Evolutionary conservation across 2,888 invertebrate genomes (phyloP).

Genomic region (Thymelicus sylvestris): DNA sequence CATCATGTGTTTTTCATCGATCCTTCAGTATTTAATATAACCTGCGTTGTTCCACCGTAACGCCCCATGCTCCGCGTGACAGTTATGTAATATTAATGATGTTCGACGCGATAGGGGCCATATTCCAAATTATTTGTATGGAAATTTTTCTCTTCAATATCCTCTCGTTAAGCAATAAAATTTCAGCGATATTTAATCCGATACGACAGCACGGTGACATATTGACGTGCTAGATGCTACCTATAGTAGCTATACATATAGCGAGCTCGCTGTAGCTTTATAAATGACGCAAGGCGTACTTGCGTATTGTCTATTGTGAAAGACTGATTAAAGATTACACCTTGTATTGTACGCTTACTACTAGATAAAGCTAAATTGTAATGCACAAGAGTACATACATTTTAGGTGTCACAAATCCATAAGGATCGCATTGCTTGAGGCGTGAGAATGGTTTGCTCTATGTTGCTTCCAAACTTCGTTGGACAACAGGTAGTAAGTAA

Average conservation of each 20-base stretch:
- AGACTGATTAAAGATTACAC: too few relatives aligned
- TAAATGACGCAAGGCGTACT: too few relatives aligned
- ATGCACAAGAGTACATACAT: too few relatives aligned
- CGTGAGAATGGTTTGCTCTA: too few relatives aligned
- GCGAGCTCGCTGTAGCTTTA: background rate
- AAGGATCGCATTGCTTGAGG: too few relatives aligned
- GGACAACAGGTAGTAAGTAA: too few relatives aligned
- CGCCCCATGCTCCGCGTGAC: slow-evolving; percentile 13
- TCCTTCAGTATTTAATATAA: slow-evolving; percentile 21
- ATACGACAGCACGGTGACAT: slow-evolving; percentile 9
- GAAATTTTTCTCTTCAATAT: slow-evolving; percentile 22
- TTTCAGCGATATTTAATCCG: slow-evolving; percentile 14
- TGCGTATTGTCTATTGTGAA: too few relatives aligned
- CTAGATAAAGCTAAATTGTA: too few relatives aligned
- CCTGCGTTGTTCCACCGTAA: slow-evolving; percentile 22
- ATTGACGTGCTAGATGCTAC: slow-evolving; percentile 9
- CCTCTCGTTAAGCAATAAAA: slow-evolving; percentile 34
- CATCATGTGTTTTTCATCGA: slow-evolving; percentile 33
- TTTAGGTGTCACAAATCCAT: too few relatives aligned
- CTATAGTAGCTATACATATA: background rate
- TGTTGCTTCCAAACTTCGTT: too few relatives aligned
- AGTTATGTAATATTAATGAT: slow-evolving; percentile 35
- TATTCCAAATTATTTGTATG: slow-evolving; percentile 24
- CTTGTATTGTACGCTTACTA: too few relatives aligned
- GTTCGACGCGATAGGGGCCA: slow-evolving; percentile 24